These are phyloP conservation scores for Drosophila gaucha DNA, from an alignment of 2,888 invertebrate genomes.

Conservation along the genomic window DNA sequence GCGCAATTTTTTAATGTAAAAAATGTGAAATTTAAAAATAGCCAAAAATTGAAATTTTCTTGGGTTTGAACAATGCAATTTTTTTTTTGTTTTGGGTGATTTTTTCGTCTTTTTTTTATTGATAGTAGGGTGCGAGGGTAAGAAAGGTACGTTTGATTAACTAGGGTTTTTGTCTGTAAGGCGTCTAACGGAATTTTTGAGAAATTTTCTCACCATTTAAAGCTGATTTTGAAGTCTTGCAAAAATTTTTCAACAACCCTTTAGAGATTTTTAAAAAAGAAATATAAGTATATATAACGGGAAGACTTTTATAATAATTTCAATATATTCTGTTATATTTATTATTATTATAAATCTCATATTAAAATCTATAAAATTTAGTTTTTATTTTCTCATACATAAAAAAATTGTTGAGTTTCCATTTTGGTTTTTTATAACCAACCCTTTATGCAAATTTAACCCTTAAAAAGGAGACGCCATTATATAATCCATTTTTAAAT, in stretches of 20 bases:
- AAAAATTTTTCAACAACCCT: neutral
- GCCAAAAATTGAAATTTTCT: slow-evolving; percentile 41
- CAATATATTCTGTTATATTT: too few relatives aligned
- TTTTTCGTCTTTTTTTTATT: slow-evolving; percentile 38
- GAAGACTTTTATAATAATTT: too few relatives aligned
- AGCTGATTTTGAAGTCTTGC: neutral
- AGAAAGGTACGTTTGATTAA: slow-evolving; percentile 54
- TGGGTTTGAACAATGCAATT: slow-evolving; percentile 44
- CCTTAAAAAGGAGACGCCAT: slow-evolving; percentile 17
- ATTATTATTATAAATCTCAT: too few relatives aligned
- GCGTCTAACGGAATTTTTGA: slow-evolving; percentile 67
- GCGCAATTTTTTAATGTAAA: slow-evolving; percentile 74
- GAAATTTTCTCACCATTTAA: slow-evolving; percentile 66
- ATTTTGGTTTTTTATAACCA: slow-evolving; percentile 7
- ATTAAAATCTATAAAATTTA: neutral
- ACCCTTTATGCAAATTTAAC: slow-evolving; percentile 50
- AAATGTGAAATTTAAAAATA: slow-evolving; percentile 53
- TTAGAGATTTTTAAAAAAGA: neutral
- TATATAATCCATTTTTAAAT: slow-evolving; percentile 27
- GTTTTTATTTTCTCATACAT: neutral
- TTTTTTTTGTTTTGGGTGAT: slow-evolving; percentile 48
- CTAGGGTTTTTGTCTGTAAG: slow-evolving; percentile 18
- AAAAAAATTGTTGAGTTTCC: neutral
- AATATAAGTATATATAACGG: neutral
- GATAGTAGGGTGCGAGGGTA: slow-evolving; percentile 49